Base-by-base conservation (phyloP, 2,797 vertebrate genomes). In the Crenuchus spilurus region DNA sequence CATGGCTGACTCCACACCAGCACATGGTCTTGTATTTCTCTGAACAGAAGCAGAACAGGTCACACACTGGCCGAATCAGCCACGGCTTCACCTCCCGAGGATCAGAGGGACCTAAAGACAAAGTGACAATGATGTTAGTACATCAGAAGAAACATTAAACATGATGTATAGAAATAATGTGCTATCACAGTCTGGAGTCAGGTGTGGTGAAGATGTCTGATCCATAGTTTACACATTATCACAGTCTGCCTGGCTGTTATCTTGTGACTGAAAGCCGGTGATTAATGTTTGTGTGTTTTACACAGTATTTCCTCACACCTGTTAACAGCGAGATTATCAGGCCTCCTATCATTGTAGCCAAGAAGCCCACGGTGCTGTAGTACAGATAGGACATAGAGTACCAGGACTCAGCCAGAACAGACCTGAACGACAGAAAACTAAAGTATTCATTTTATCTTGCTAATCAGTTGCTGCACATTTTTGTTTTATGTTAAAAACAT, bases 381-480 rank as follows among this genome's bases (percentile, higher is more conserved):
- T 95, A 94, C 65, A 94, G 90, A 86, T 95, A 94, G 74, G 93
- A 95, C 58, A 94, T 72, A 0, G 87, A 91, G 77, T 95, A 95
- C 94, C 92, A 96, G 62, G 81, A 86, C 0, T 96, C 93, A 74
- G 91, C 90, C 71, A 94, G 79, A 2, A 75, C 55, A 14, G 90
- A 87, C 80, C 94, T 94, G 87, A 44, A 41, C 61, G 60, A 61
- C 35, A 22, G n/a, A 39, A 71, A 18, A 66, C n/a, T n/a, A n/a
- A n/a, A n/a, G n/a, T n/a, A n/a, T n/a, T n/a, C n/a, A n/a, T n/a
- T n/a, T n/a, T n/a, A n/a, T n/a, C n/a, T n/a, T n/a, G n/a, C n/a
- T n/a, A n/a, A n/a, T n/a, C n/a, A n/a, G n/a, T n/a, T n/a, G n/a
- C n/a, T n/a, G n/a, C n/a, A n/a, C n/a, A n/a, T n/a, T n/a, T n/a